Evolutionary conservation across 2,888 invertebrate species (phyloP).

Genomic region (Lithophane semibrunnea): DNA sequence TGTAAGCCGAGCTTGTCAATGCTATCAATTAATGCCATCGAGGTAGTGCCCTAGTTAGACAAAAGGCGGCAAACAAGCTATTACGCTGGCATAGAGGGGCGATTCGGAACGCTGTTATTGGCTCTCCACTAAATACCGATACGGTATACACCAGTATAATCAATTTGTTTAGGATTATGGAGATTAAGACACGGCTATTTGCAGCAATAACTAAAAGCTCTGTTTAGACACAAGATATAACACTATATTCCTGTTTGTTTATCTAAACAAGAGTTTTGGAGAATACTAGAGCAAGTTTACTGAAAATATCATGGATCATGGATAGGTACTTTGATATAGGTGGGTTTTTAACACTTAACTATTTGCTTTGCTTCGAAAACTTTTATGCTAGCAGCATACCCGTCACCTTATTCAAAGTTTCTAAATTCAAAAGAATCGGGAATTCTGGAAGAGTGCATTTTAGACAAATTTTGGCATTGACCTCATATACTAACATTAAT

Average conservation of each 20-base stretch:
- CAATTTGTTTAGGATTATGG: constrained; percentile 52
- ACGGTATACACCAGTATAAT: constrained; percentile 61
- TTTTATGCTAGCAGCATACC: background rate
- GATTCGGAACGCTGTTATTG: constrained; percentile 73
- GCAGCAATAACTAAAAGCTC: constrained; percentile 41
- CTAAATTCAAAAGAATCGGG: background rate
- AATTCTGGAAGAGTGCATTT: background rate
- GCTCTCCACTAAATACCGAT: constrained; percentile 70
- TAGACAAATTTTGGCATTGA: background rate
- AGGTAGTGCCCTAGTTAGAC: constrained; percentile 83
- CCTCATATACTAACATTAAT: background rate
- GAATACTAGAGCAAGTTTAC: background rate
- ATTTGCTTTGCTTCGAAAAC: background rate
- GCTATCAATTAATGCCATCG: constrained; percentile 86
- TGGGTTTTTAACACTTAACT: background rate
- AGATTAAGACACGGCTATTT: constrained; percentile 39
- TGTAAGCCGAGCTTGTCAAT: constrained; percentile 79
- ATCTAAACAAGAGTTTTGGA: constrained; percentile 12
- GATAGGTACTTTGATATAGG: background rate
- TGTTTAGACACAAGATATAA: constrained; percentile 6
- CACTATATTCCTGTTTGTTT: constrained; percentile 7
- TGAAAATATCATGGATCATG: constrained; percentile 1
- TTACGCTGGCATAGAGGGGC: constrained; percentile 72
- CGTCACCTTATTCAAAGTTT: background rate
- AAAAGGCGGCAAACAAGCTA: constrained; percentile 81